A percentile compares a stretch with the other conserved stretches of the same genome.
These are phyloP conservation scores for Dynastes hyllus DNA, from an alignment of 2,888 invertebrate genomes.

Conservation along the genomic window DNA sequence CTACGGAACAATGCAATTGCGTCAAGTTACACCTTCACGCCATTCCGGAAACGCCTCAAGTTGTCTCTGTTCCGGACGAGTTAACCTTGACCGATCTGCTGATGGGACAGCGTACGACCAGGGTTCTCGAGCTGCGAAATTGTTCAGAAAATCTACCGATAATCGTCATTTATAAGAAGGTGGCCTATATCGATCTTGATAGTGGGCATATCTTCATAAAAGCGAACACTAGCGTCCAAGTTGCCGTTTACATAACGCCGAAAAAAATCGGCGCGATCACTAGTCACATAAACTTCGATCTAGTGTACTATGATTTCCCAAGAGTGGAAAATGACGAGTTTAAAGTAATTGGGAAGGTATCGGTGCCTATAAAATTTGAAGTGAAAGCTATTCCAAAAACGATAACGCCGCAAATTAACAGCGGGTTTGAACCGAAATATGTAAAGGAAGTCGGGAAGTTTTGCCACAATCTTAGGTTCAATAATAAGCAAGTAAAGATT, in stretches of 20 bases:
- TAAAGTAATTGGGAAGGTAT: conserved; percentile 55
- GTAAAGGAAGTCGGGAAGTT: conserved; percentile 66
- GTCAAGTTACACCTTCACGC: conserved; percentile 76
- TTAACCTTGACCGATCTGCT: conserved; percentile 71
- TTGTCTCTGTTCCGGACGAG: conserved; percentile 72
- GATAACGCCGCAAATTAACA: conserved; percentile 61
- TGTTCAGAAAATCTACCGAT: conserved; percentile 69
- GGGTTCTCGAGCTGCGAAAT: conserved; percentile 71
- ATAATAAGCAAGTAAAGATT: conserved; percentile 58
- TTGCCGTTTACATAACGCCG: conserved; percentile 59
- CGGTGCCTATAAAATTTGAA: conserved; percentile 53
- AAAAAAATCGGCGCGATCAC: conserved; percentile 58
- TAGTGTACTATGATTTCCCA: conserved; percentile 58
- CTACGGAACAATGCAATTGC: conserved; percentile 53
- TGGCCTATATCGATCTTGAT: conserved; percentile 62
- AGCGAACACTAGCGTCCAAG: conserved; percentile 55
- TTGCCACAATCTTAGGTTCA: conserved; percentile 64
- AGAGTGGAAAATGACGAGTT: conserved; percentile 42
- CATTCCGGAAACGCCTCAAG: conserved; percentile 72
- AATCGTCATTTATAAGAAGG: conserved; percentile 61
- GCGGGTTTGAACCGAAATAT: conserved; percentile 65
- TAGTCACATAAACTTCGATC: conserved; percentile 59
- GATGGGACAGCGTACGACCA: conserved; percentile 67
- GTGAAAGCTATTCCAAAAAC: conserved; percentile 46
- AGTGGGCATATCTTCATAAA: conserved; percentile 57